phyloP scores from a whole-genome alignment of 2,888 invertebrate species.

The Drosophila mimetica region DNA sequence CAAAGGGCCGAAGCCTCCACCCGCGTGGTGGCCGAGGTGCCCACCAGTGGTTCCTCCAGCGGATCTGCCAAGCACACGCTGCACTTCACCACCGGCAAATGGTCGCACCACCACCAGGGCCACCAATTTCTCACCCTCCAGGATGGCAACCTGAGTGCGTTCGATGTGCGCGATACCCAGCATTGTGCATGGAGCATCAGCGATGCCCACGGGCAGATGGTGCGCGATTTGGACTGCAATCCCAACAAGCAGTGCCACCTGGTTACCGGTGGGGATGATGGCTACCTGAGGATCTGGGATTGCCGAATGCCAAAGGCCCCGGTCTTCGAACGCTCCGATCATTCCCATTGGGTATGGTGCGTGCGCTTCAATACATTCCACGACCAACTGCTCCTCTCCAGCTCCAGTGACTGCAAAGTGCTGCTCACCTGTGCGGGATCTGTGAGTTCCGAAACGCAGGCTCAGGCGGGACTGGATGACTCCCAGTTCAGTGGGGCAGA shows the following conservation, averaged over 20 bases:
- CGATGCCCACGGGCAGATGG: slow-evolving; percentile 94
- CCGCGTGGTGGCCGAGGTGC: slow-evolving; percentile 39
- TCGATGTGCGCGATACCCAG: slow-evolving; percentile 92
- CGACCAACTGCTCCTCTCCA: slow-evolving; percentile 96
- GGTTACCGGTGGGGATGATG: slow-evolving; percentile 98
- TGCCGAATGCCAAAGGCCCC: slow-evolving; percentile 92
- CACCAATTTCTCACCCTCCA: slow-evolving; percentile 92
- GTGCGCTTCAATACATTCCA: slow-evolving; percentile 98
- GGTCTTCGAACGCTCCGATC: slow-evolving; percentile 91
- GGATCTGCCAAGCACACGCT: slow-evolving; percentile 88
- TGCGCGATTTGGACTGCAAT: slow-evolving; percentile 97
- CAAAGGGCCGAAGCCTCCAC: slow-evolving; percentile 86
- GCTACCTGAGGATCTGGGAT: slow-evolving; percentile 98
- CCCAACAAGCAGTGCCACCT: slow-evolving; percentile 98
- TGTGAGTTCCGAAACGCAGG: slow-evolving; percentile 90
- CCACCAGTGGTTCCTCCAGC: slow-evolving; percentile 83
- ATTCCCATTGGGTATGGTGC: slow-evolving; percentile 97
- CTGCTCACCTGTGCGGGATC: slow-evolving; percentile 94
- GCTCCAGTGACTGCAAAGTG: slow-evolving; percentile 97
- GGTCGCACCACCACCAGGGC: slow-evolving; percentile 95
- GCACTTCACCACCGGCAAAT: slow-evolving; percentile 93
- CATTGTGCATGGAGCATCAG: slow-evolving; percentile 93
- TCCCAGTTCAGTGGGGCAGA: slow-evolving; percentile 14
- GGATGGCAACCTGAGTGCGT: slow-evolving; percentile 93
- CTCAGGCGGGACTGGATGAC: slow-evolving; percentile 36